phyloP scores from a whole-genome alignment of 1,140 invertebrate genomes.

The Lutraria rhynchaena region DNA sequence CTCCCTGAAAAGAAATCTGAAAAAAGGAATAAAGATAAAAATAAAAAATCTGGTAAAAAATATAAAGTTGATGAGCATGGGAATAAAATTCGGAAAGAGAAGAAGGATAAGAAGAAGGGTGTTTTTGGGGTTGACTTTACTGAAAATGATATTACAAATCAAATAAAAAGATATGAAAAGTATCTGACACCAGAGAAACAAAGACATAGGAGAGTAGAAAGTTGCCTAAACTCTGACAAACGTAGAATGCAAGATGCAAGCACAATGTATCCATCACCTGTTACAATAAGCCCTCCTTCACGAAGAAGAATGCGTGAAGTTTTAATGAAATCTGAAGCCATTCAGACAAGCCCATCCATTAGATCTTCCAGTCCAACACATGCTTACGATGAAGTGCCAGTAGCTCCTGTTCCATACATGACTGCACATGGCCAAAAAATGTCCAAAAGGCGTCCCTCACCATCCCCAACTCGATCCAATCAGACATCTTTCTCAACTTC shows the following conservation, averaged over 20 bases:
- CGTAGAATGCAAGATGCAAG: constrained; percentile 61
- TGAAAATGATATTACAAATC: constrained; percentile 42
- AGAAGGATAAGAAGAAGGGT: constrained; percentile 19
- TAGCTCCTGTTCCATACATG: constrained; percentile 53
- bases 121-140: constrained; percentile 50
- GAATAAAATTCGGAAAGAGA: constrained; percentile 44
- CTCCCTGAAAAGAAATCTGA: constrained; percentile 20
- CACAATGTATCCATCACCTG: constrained; percentile 73
- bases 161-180: constrained; percentile 39
- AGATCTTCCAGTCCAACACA: constrained; percentile 55
- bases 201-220: constrained; percentile 7
- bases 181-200: constrained; percentile 46
- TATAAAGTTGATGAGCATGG: constrained; percentile 40
- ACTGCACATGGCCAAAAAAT: constrained; percentile 30
- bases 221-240: constrained; percentile 23
- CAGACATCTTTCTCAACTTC: constrained; percentile 33
- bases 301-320: constrained; percentile 53
- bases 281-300: constrained; percentile 57
- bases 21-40: constrained; percentile 23
- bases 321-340: constrained; percentile 66
- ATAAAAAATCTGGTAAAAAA: constrained; percentile 36
- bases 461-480: constrained; percentile 20
- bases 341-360: constrained; percentile 65
- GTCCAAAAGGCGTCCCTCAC: constrained; percentile 30
- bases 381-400: constrained; percentile 54